Evolutionary conservation across 2,888 invertebrate genomes (phyloP).

Genomic region (Eueremaeus valkanovi): DNA sequence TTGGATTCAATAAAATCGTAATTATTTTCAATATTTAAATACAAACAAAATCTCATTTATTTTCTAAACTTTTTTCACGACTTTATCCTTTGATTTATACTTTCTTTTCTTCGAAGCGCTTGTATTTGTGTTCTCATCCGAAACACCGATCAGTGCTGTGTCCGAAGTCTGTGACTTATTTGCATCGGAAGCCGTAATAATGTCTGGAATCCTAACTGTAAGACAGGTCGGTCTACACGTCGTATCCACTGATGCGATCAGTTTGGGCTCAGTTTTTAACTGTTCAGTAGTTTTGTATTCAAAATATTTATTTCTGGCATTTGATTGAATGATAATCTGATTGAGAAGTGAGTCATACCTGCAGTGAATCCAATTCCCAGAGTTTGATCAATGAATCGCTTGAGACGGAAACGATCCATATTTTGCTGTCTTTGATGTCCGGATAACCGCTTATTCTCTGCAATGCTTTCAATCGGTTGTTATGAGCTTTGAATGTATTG

Average conservation of each 20-base stretch:
- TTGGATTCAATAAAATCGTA: too few relatives aligned
- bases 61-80: too few relatives aligned
- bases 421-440: not conserved
- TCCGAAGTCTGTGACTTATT: not conserved
- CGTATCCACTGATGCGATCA: conserved; percentile 43
- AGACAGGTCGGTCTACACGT: conserved; percentile 45
- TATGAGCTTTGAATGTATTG: conserved; percentile 42
- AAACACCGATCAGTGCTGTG: not conserved
- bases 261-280: conserved; percentile 36
- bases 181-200: not conserved
- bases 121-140: not conserved
- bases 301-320: conserved; percentile 23
- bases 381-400: conserved; percentile 45
- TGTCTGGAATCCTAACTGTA: conserved; percentile 20
- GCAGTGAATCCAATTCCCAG: conserved; percentile 41
- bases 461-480: conserved; percentile 38
- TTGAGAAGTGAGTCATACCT: conserved; percentile 31
- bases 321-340: not conserved
- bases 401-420: conserved; percentile 41
- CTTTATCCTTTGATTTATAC: not conserved
- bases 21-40: too few relatives aligned
- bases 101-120: conserved; percentile 24
- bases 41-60: too few relatives aligned
- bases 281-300: conserved; percentile 6
- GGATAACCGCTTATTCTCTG: not conserved